A percentile compares a stretch with the other conserved stretches of the same genome.
Evolutionary conservation across 2,113 vertebrate species (phyloP).

Genomic region (Turdus rufiventris): DNA sequence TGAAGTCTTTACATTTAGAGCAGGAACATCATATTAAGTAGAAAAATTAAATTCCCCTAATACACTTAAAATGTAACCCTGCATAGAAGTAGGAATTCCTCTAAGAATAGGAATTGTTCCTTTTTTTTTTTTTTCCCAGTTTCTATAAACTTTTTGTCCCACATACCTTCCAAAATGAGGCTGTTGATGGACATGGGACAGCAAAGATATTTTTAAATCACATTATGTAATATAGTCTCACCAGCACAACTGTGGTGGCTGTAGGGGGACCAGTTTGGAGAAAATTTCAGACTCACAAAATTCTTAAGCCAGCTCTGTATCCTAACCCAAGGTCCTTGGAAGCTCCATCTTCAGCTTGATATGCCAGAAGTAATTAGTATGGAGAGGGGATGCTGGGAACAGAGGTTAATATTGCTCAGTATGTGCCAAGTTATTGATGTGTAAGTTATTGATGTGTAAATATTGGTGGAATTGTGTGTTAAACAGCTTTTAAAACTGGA

Average conservation of each 20-base stretch:
- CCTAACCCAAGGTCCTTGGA: neutral
- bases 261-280: fast-evolving
- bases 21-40: neutral
- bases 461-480: neutral
- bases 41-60: neutral
- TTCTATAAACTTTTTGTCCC: neutral
- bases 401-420: neutral
- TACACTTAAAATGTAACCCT: neutral
- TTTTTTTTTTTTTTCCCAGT: neutral
- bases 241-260: neutral
- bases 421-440: too few relatives aligned
- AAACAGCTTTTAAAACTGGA: neutral
- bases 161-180: neutral
- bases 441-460: neutral
- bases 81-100: neutral
- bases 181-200: neutral
- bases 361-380: neutral
- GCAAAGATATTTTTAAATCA: neutral
- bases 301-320: neutral
- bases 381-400: neutral
- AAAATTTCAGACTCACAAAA: neutral
- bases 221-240: neutral
- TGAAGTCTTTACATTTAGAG: neutral
- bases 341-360: neutral
- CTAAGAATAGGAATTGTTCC: neutral